A percentile compares a stretch with the other conserved stretches of the same genome.
These are phyloP conservation scores for Aurelia sp. DNA, from an alignment of 30 jellyfish, hydroid and myxozoan genomes.

Conservation along the genomic window DNA sequence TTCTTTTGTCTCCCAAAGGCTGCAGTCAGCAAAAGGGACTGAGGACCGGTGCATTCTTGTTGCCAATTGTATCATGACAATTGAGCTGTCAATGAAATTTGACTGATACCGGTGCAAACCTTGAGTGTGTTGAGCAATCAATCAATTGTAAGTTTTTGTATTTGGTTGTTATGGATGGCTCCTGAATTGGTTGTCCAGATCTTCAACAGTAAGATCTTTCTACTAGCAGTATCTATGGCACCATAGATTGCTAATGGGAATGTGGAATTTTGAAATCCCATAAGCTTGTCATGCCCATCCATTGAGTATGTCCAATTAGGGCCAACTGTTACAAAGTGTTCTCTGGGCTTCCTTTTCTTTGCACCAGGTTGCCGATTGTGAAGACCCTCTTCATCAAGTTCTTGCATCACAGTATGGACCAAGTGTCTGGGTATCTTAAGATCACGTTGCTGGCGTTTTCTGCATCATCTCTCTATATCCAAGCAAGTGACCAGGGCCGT, in stretches of 20 bases:
- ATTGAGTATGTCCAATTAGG: slow-evolving; percentile 44
- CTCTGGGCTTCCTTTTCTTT: slow-evolving; percentile 16
- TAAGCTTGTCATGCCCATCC: slow-evolving; percentile 79
- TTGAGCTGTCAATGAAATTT: no score
- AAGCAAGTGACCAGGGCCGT: slow-evolving; percentile 51
- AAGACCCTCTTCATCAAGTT: slow-evolving; percentile 37
- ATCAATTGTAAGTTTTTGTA: no score
- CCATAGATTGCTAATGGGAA: slow-evolving; percentile 79
- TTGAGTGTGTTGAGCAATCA: no score
- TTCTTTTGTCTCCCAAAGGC: no score
- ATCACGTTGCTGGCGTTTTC: slow-evolving; percentile 24
- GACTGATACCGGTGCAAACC: no score
- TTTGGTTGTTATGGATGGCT: no score
- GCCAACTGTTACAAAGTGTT: slow-evolving; percentile 41
- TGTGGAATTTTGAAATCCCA: slow-evolving; percentile 71
- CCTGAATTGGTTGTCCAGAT: slow-evolving; percentile 38
- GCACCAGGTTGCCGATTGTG: slow-evolving; percentile 8
- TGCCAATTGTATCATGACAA: no score
- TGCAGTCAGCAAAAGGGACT: no score
- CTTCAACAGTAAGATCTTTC: slow-evolving; percentile 40
- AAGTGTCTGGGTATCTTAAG: slow-evolving; percentile 25
- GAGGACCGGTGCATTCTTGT: no score
- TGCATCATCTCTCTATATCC: slow-evolving; percentile 46
- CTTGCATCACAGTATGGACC: slow-evolving; percentile 52
- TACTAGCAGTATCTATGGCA: slow-evolving; percentile 68